Percentiles rank a stretch among this genome's conserved stretches.
These are phyloP conservation scores for Andricus quercusramuli DNA, from an alignment of 2,888 invertebrate genomes.

Conservation along the genomic window DNA sequence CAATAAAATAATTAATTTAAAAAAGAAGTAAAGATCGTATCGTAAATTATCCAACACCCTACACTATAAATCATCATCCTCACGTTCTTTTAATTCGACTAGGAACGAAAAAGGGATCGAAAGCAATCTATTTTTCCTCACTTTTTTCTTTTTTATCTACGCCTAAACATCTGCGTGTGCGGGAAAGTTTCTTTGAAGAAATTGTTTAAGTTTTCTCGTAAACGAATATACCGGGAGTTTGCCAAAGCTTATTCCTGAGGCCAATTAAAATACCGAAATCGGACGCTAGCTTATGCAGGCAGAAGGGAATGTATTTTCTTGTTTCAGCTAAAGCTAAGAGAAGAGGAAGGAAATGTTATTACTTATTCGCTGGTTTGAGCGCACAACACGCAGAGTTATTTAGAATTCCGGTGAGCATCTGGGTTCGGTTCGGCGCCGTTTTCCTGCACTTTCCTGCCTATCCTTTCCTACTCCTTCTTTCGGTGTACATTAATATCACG, in stretches of 20 bases:
- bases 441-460: conserved; percentile 54
- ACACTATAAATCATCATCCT: neutral
- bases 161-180: conserved; percentile 10
- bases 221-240: conserved; percentile 54
- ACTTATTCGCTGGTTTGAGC: conserved; percentile 71
- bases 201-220: conserved; percentile 67
- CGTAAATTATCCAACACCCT: neutral
- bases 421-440: conserved; percentile 57
- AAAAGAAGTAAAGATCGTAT: no score
- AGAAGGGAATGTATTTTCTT: conserved; percentile 51
- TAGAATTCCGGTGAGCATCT: conserved; percentile 75
- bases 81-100: neutral
- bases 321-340: conserved; percentile 36
- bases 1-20: no score
- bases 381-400: conserved; percentile 71
- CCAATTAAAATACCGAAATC: conserved; percentile 75
- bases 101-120: neutral
- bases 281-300: conserved; percentile 68
- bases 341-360: conserved; percentile 65
- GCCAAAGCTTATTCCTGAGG: conserved; percentile 61
- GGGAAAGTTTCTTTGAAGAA: conserved; percentile 44
- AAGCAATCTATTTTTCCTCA: conserved; percentile 6
- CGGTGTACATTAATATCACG: conserved; percentile 66
- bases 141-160: neutral
- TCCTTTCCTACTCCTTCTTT: conserved; percentile 54